These are phyloP conservation scores for Diorhabda sublineata DNA, from an alignment of 1,140 invertebrate species.

Conservation along the genomic window DNA sequence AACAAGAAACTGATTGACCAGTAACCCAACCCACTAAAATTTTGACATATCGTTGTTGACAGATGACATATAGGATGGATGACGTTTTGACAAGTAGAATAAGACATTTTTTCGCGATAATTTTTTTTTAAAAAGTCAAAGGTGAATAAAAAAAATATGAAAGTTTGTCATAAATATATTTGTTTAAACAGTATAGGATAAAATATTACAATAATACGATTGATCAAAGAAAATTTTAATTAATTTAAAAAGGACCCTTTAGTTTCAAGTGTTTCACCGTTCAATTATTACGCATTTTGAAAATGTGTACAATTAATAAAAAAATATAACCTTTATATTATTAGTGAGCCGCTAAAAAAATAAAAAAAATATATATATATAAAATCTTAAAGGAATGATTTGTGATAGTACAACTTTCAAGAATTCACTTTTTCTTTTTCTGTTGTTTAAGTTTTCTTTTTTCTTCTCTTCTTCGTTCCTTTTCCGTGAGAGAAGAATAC, in stretches of 20 bases:
- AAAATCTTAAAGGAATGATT: slow-evolving; percentile 8
- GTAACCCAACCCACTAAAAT: slow-evolving; percentile 16
- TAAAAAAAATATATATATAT: background rate
- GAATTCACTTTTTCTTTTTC: slow-evolving; percentile 55
- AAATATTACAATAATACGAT: slow-evolving; percentile 17
- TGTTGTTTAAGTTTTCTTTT: slow-evolving; percentile 64
- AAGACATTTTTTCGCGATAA: slow-evolving; percentile 11
- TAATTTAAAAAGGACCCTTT: background rate
- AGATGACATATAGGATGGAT: background rate
- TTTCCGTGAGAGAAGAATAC: slow-evolving; percentile 69
- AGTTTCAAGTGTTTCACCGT: too few species aligned
- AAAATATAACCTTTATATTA: too few species aligned
- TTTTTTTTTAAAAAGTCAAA: slow-evolving; percentile 6
- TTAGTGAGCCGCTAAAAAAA: background rate
- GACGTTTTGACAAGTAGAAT: slow-evolving; percentile 7
- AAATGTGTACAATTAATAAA: too few species aligned
- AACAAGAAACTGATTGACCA: slow-evolving; percentile 4
- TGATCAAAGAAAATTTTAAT: slow-evolving; percentile 3
- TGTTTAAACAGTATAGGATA: slow-evolving; percentile 12
- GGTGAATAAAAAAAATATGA: too few species aligned
- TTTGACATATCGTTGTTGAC: background rate
- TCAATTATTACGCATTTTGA: too few species aligned
- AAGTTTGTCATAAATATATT: background rate
- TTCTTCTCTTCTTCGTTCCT: slow-evolving; percentile 66
- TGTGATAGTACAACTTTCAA: too few species aligned